A percentile compares a stretch with the other conserved stretches of the same genome.
phyloP scores from a whole-genome alignment of 2,888 invertebrate genomes.

The Luperina testacea region DNA sequence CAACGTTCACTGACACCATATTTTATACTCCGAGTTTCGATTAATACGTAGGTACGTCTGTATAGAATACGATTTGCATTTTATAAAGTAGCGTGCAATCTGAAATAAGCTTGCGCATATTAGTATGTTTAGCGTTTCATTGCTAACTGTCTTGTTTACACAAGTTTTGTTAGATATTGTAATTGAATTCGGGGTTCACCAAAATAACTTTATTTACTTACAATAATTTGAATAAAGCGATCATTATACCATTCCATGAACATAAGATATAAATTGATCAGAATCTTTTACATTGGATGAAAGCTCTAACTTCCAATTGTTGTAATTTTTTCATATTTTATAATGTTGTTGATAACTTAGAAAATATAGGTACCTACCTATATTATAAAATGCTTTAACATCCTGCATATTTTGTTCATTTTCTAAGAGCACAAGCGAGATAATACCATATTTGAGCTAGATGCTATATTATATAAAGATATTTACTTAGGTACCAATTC shows the following conservation, averaged over 20 bases:
- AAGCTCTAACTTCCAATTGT: background rate
- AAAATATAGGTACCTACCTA: background rate
- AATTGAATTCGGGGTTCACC: background rate
- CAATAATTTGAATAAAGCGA: background rate
- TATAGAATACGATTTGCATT: constrained; percentile 71
- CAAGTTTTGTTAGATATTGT: constrained; percentile 3
- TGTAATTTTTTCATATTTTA: background rate
- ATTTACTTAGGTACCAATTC: background rate
- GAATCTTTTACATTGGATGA: background rate
- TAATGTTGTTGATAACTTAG: background rate
- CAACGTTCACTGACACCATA: constrained; percentile 67
- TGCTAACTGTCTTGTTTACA: constrained; percentile 21
- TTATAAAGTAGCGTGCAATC: constrained; percentile 67
- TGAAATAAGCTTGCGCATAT: constrained; percentile 37
- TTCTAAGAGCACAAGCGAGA: background rate
- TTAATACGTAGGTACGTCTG: constrained; percentile 69
- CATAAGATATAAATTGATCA: background rate
- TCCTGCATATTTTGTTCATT: background rate
- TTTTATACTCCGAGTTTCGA: constrained; percentile 69
- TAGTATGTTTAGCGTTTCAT: constrained; percentile 30
- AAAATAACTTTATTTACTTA: background rate
- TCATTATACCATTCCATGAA: background rate
- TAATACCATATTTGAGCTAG: background rate
- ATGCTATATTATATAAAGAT: background rate
- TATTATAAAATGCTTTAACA: background rate